Percentiles rank a stretch among this genome's conserved stretches.
Conservation (phyloP, 2,113 vertebrate species). For the Prolemur simus region DNA sequence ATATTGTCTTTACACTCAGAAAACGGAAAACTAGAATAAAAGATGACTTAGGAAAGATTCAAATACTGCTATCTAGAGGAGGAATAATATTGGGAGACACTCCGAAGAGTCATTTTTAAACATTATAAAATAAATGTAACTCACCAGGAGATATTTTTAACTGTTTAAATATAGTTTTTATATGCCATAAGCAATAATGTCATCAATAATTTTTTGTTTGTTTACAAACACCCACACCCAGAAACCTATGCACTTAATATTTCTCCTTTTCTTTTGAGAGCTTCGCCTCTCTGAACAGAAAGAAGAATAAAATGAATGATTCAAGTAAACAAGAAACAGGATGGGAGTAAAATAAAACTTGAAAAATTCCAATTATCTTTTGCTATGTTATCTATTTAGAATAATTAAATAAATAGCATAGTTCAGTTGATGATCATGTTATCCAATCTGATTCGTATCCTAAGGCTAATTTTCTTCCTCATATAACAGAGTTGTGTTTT, state of each 20-base stretch:
- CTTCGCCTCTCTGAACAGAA: background rate
- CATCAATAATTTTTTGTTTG: background rate
- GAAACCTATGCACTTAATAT: background rate
- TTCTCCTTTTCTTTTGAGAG: constrained; percentile 15
- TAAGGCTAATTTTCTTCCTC: background rate
- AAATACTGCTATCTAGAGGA: background rate
- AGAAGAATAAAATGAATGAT: background rate
- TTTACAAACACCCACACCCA: constrained; percentile 1
- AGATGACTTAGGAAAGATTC: constrained; percentile 20
- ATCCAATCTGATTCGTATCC: background rate
- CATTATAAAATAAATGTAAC: background rate
- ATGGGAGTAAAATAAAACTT: background rate
- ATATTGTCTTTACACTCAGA: background rate
- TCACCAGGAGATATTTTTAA: background rate
- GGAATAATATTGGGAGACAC: background rate
- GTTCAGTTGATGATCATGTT: background rate
- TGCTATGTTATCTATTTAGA: background rate
- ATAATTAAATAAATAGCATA: constrained; percentile 40
- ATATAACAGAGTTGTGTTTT: background rate
- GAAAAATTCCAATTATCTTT: background rate
- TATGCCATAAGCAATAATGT: background rate
- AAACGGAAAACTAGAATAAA: background rate
- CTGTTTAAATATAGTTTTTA: background rate
- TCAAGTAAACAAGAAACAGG: constrained; percentile 9
- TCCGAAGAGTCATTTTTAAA: constrained; percentile 29